Base-by-base conservation (phyloP, 2,797 vertebrate genomes). In the Acropternis orthonyx region DNA sequence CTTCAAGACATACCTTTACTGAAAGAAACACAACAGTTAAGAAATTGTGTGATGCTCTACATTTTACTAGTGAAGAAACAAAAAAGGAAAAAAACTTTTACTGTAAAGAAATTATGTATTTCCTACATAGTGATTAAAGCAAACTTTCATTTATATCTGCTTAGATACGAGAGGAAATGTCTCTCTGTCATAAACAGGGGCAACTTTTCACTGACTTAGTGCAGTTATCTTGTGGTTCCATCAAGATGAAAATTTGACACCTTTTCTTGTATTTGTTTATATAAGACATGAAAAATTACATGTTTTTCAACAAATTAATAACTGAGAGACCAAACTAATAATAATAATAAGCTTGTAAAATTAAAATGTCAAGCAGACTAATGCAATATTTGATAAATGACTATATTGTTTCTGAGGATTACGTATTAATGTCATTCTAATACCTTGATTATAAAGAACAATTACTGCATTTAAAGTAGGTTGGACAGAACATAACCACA, bases 331-430 rank as follows among this genome's bases (percentile, higher is more conserved):
- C 63, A 95, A 94, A 93, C 32, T 89, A 93, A 94, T 92, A 96
- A 97, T 68, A 89, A 97, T 91, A 65, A 93, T 90, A 65, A 93
- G 18, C 43, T 69, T 93, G 75, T 37, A n/a, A 97, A 97, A 96
- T 96, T 97, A 96, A 96, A 96, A 96, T 91, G 96, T 94, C 95
- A 95, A 73, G 65, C 72, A 84, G 89, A 43, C 43, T 80, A 96
- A 78, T 0, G 0, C 9, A 88, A 75, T 55, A 63, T 95, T 95
- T 97, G 89, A 97, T 96, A 91, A 95, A 96, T 96, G 26, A 85
- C 65, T 86, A 46, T 67, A 55, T 76, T 96, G 62, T 76, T 95
- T 89, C 86, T 76, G 55, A 92, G 72, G 39, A 94, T 89, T 94
- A 95, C 59, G 73, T 95, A 94, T 96, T 97, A 96, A 97, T 92